Evolutionary conservation across 2,888 invertebrate species (phyloP).

Genomic region (Nomada ruficornis): DNA sequence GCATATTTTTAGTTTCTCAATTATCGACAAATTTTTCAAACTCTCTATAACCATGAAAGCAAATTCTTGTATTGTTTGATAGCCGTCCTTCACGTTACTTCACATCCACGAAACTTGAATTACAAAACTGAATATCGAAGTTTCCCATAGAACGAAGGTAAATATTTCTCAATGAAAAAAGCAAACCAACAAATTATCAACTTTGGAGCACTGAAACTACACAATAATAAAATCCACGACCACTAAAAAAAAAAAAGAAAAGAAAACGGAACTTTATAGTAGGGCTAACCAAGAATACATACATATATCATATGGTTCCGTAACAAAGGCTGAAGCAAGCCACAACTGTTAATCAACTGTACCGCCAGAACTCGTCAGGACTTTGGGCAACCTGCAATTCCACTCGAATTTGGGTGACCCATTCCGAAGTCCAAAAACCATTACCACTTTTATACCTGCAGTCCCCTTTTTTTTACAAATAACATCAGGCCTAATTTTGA

Average conservation of each 20-base stretch:
- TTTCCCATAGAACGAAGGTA: background rate
- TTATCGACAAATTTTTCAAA: too few relatives aligned
- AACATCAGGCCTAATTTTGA: too few relatives aligned
- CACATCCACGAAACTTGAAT: too few relatives aligned
- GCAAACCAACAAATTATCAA: background rate
- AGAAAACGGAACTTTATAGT: background rate
- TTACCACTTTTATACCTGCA: background rate
- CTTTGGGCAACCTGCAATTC: constrained; percentile 23
- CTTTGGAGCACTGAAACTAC: background rate
- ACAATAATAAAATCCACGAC: constrained; percentile 1
- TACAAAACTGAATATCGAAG: too few relatives aligned
- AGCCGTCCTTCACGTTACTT: too few relatives aligned
- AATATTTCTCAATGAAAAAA: background rate
- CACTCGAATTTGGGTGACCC: constrained; percentile 1
- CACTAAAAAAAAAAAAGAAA: background rate
- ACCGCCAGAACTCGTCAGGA: constrained; percentile 14
- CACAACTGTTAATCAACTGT: constrained; percentile 35
- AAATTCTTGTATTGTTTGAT: too few relatives aligned
- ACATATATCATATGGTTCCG: constrained; percentile 11
- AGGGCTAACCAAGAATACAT: constrained; percentile 13
- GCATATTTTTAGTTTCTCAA: too few relatives aligned
- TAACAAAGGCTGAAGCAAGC: constrained; percentile 23
- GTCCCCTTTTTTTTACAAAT: background rate
- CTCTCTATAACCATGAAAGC: too few relatives aligned
- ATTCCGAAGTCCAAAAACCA: background rate